phyloP scores from a whole-genome alignment of 2,113 vertebrate species.

The Meles meles region DNA sequence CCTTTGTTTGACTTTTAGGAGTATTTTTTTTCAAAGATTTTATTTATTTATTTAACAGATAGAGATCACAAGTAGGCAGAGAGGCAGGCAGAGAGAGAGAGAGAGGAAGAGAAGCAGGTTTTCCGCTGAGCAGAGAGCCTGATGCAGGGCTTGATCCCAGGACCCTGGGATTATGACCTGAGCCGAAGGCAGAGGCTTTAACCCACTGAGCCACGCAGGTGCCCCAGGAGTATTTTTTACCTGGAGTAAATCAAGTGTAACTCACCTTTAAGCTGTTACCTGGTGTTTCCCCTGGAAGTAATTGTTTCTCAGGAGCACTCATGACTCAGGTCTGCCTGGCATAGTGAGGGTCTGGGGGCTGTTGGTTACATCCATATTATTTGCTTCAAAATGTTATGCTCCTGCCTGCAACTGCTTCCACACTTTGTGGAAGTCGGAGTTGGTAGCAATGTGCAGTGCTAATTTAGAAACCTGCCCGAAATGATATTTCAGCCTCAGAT shows the following conservation, averaged over 20 bases:
- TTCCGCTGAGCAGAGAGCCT: too few species aligned
- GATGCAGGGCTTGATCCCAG: too few species aligned
- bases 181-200: too few species aligned
- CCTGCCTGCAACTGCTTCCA: neutral
- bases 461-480: neutral
- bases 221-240: neutral
- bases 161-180: too few species aligned
- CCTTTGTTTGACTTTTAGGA: slow-evolving; percentile 24
- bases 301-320: neutral
- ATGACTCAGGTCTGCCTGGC: neutral
- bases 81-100: too few species aligned
- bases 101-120: too few species aligned
- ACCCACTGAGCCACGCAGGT: too few species aligned
- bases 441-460: neutral
- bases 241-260: neutral
- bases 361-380: neutral
- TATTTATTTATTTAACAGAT: too few species aligned
- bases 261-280: neutral
- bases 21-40: neutral
- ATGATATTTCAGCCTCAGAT: neutral
- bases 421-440: neutral
- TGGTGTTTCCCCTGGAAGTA: neutral
- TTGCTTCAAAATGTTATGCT: neutral
- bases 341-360: neutral
- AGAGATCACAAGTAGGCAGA: too few species aligned